Evolutionary conservation across 1,140 invertebrate genomes (phyloP).

Genomic region (Hirudo medicinalis): DNA sequence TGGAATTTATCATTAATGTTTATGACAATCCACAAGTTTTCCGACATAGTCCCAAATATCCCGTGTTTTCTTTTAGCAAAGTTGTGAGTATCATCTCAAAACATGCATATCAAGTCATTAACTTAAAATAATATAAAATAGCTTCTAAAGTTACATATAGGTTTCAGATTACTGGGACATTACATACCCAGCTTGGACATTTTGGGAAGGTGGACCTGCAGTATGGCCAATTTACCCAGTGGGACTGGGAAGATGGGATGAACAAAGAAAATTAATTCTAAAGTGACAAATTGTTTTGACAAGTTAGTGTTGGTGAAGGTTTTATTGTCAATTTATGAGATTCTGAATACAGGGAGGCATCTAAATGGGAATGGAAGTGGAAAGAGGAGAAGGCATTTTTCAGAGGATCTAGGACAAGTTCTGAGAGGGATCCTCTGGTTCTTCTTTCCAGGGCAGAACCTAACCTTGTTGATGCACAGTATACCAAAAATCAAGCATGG

Average conservation of each 20-base stretch:
- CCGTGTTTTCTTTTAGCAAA: slow-evolving; percentile 90
- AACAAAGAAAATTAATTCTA: slow-evolving; percentile 57
- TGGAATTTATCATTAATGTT: slow-evolving; percentile 76
- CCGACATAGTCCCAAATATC: slow-evolving; percentile 51
- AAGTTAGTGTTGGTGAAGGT: neutral
- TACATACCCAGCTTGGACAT: slow-evolving; percentile 90
- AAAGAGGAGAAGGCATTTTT: slow-evolving; percentile 72
- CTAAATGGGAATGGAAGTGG: slow-evolving; percentile 58
- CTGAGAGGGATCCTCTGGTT: slow-evolving; percentile 76
- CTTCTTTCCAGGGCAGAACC: slow-evolving; percentile 64
- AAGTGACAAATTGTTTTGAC: slow-evolving; percentile 31
- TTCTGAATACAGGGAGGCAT: slow-evolving; percentile 41
- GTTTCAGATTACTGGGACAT: slow-evolving; percentile 73
- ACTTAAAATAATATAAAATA: neutral
- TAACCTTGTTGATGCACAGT: slow-evolving; percentile 73
- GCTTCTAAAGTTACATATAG: slow-evolving; percentile 33
- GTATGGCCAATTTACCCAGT: slow-evolving; percentile 74
- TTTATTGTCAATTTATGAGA: neutral
- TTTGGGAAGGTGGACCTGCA: slow-evolving; percentile 92
- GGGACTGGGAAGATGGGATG: slow-evolving; percentile 83
- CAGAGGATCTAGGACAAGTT: slow-evolving; percentile 77
- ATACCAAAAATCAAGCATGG: slow-evolving; percentile 98
- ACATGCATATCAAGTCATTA: neutral
- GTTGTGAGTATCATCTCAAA: slow-evolving; percentile 39
- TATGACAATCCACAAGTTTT: slow-evolving; percentile 80